Conservation (phyloP, 2,113 vertebrate species). For the Collichthys lucidus region DNA sequence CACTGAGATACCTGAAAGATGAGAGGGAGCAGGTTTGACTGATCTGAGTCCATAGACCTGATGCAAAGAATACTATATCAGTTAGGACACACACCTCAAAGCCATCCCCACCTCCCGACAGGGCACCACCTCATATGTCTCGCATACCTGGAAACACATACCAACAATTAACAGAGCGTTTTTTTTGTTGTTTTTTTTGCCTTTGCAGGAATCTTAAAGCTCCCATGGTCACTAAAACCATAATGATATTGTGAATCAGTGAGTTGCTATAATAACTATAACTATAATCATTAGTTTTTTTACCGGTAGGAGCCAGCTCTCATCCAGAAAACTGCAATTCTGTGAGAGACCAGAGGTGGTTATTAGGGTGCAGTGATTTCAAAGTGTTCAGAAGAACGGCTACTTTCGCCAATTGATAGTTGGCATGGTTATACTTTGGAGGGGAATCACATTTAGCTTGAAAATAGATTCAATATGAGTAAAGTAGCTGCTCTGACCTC, state of each 20-base stretch:
- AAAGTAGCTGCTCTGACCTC: slow-evolving; percentile 76
- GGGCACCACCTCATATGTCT: slow-evolving; percentile 84
- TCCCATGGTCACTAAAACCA: not conserved
- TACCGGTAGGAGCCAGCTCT: slow-evolving; percentile 89
- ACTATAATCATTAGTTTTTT: slow-evolving; percentile 20
- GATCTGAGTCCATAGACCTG: not conserved
- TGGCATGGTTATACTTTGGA: not conserved
- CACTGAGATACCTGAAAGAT: slow-evolving; percentile 81
- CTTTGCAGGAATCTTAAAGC: not conserved
- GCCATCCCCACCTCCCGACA: slow-evolving; percentile 83
- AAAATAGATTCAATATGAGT: not conserved
- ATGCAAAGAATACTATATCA: not conserved
- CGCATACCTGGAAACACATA: slow-evolving; percentile 82
- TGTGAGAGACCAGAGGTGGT: slow-evolving; percentile 63
- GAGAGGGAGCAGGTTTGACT: not conserved
- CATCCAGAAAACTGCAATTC: slow-evolving; percentile 90
- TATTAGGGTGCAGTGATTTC: not conserved
- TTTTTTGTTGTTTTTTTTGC: not conserved
- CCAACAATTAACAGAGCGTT: not conserved
- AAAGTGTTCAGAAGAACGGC: not conserved
- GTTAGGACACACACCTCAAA: slow-evolving; percentile 80
- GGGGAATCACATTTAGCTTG: too few relatives aligned
- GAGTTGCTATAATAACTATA: not conserved
- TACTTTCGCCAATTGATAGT: not conserved
- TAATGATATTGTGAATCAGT: not conserved